Base-by-base conservation (phyloP, 1,140 invertebrate species). In the Heterodera carotae region DNA sequence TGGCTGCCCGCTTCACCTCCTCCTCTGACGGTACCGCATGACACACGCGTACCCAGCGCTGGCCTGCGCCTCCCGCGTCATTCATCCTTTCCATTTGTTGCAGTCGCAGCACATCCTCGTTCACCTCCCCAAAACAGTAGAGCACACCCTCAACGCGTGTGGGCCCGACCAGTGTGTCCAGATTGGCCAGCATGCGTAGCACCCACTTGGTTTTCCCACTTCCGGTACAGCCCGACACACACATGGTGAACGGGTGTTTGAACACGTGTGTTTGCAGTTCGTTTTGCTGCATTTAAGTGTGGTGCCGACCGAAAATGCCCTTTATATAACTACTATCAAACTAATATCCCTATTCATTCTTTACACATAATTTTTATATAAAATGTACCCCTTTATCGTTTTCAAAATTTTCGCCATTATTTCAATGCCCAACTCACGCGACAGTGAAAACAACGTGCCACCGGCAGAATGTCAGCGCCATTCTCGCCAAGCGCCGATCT, bases 101-200 rank as follows among this genome's bases (percentile, higher is more conserved):
- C n/a, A 80, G 25, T 15, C 34, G 3, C n/a, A 78, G 12, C 33
- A 78, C 80, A 15, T 33, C 70, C 22, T 43, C 39, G 75, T 78
- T 78, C 34, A 78, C 39, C 34, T 78, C 77, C 2, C 77, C 77
- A 31, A 73, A 78, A 31, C 67, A 73, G 77, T 78, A 78, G n/a
- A 78, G 64, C 18, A 78, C 69, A 7, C 33, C 7, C 12, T n/a
- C 59, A 22, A 59, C 27, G 22, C 10, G 34, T 48, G n/a, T 27
- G 25, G 34, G 34, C n/a, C 1, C 25, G 59, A 77, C 33, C 76
- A 77, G 4, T 2, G 53, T 27, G 22, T 22, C n/a, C 31, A 34
- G 33, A 31, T 77, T 36, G 27, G n/a, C 15, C 27, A 77, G 33
- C 48, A 77, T 77, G 2, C 31, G 27, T 29, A 34, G 25, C 3